A percentile compares a stretch with the other conserved stretches of the same genome.
phyloP scores from a whole-genome alignment of 2,888 invertebrate genomes.

The Cheilosia variabilis region DNA sequence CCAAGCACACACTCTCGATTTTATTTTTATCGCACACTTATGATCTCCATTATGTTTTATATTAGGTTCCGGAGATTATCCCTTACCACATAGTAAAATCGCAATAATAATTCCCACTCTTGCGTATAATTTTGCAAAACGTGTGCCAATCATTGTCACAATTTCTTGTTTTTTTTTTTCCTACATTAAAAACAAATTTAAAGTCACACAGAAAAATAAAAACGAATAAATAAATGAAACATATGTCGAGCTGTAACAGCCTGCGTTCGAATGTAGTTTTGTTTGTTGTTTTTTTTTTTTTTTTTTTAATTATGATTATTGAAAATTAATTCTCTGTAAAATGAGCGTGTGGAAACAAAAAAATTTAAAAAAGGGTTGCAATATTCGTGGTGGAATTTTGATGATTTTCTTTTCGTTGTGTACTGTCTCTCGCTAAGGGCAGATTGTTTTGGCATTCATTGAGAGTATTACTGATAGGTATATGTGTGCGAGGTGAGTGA shows the following conservation, averaged over 20 bases:
- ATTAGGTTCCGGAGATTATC: slow-evolving; percentile 34
- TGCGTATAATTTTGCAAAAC: slow-evolving; percentile 59
- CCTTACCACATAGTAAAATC: slow-evolving; percentile 27
- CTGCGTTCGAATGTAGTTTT: not conserved
- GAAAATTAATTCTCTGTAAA: not conserved
- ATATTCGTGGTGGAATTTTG: slow-evolving; percentile 18
- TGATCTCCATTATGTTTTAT: slow-evolving; percentile 25
- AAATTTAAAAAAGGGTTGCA: slow-evolving; percentile 4
- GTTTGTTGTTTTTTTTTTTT: slow-evolving; percentile 12
- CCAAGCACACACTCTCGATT: slow-evolving; percentile 53
- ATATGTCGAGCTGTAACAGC: not conserved
- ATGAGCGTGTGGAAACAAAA: not conserved
- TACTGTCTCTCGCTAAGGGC: slow-evolving; percentile 17
- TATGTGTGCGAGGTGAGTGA: slow-evolving; percentile 45
- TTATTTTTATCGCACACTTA: slow-evolving; percentile 12
- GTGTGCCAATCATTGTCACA: slow-evolving; percentile 29
- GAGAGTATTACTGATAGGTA: slow-evolving; percentile 1
- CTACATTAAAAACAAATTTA: slow-evolving; percentile 28
- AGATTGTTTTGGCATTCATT: not conserved
- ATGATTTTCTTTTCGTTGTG: slow-evolving; percentile 21
- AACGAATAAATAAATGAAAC: slow-evolving; percentile 8
- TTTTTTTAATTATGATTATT: slow-evolving; percentile 33
- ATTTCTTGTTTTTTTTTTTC: not conserved
- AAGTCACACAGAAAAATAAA: slow-evolving; percentile 15
- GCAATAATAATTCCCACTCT: slow-evolving; percentile 34